Conservation (phyloP, 2,113 vertebrate genomes). For the Dolichallabes microphthalmus region DNA sequence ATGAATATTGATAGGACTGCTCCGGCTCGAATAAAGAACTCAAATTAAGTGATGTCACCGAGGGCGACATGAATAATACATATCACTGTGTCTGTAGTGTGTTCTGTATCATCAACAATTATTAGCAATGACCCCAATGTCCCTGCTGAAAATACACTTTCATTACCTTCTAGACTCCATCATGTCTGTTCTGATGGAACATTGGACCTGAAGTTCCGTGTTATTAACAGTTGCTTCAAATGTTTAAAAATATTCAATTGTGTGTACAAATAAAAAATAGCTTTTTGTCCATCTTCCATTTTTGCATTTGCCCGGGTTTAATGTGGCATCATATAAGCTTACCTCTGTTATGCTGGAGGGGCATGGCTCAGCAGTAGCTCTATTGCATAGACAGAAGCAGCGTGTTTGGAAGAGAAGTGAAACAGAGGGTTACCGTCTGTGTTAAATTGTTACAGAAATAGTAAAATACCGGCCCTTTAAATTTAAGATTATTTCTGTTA, state of each 20-base stretch:
- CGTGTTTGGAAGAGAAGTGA: too few relatives aligned
- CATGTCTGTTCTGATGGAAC: background rate
- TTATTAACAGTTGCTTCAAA: slow-evolving; percentile 26
- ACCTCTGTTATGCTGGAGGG: too few relatives aligned
- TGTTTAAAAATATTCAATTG: background rate
- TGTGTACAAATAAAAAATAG: background rate
- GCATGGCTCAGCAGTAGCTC: too few relatives aligned
- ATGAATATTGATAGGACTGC: slow-evolving; percentile 53
- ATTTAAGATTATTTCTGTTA: background rate
- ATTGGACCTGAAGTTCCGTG: background rate
- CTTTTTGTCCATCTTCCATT: background rate
- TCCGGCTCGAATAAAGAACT: slow-evolving; percentile 39
- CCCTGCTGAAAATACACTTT: slow-evolving; percentile 46
- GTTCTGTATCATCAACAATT: slow-evolving; percentile 59
- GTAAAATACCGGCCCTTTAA: too few relatives aligned
- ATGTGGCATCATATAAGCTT: too few relatives aligned
- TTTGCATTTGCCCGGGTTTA: too few relatives aligned
- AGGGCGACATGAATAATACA: slow-evolving; percentile 55
- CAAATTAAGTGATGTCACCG: slow-evolving; percentile 46
- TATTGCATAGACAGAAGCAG: too few relatives aligned
- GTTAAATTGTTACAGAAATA: too few relatives aligned
- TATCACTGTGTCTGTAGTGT: slow-evolving; percentile 49
- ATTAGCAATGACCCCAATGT: slow-evolving; percentile 52
- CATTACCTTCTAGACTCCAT: slow-evolving; percentile 48
- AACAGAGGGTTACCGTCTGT: too few relatives aligned